phyloP scores from a whole-genome alignment of 2,797 vertebrate species.

The Orientallactaga sibirica region DNA sequence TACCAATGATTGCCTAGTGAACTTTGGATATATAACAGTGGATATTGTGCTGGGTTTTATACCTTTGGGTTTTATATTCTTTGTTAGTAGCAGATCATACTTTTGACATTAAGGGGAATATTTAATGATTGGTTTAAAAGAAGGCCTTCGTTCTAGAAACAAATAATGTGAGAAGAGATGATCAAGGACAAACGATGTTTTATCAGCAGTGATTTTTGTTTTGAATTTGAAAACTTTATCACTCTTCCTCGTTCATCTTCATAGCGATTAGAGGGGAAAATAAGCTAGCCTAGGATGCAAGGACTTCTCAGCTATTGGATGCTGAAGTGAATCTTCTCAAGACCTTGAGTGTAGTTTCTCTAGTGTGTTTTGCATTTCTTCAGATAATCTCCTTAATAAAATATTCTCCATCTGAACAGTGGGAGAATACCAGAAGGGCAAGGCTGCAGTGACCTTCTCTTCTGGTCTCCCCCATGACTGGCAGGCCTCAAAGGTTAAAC shows the following conservation, averaged over 20 bases:
- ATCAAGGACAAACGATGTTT: constrained; percentile 62
- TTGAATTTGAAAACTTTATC: constrained; percentile 40
- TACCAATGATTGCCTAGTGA: not conserved
- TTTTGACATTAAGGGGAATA: constrained; percentile 62
- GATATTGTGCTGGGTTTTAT: not conserved
- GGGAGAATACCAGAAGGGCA: constrained; percentile 79
- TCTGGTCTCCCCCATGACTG: constrained; percentile 83
- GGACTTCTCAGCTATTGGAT: constrained; percentile 43
- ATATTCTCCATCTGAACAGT: constrained; percentile 84
- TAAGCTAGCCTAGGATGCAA: not conserved
- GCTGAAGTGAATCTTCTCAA: constrained; percentile 29
- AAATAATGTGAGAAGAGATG: constrained; percentile 63
- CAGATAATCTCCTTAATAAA: constrained; percentile 75
- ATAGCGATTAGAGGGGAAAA: constrained; percentile 60
- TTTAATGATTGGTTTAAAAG: constrained; percentile 46
- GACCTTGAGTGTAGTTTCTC: constrained; percentile 23
- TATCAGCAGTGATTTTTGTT: constrained; percentile 64
- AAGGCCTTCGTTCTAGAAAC: constrained; percentile 67
- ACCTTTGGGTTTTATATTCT: not conserved
- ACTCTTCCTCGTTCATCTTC: not conserved
- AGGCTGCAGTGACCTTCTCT: constrained; percentile 86
- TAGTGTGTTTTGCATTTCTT: constrained; percentile 71
- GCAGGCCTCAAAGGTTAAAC: constrained; percentile 90
- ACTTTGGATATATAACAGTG: not conserved
- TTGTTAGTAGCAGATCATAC: constrained; percentile 31